phyloP scores from a whole-genome alignment of 2,113 vertebrate species.

The Eurystomus gularis region DNA sequence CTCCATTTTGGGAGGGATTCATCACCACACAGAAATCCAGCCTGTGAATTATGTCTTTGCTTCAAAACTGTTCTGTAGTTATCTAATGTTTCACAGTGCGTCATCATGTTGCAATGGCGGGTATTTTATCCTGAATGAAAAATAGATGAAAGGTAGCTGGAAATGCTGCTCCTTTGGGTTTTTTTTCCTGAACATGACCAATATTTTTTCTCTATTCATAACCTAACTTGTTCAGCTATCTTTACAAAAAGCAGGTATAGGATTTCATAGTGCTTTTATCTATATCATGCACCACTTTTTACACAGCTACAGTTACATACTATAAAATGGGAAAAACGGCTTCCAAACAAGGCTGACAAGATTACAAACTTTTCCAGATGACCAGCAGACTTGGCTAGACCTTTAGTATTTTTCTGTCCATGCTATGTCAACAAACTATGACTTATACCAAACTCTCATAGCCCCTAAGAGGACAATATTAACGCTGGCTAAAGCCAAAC shows the following conservation, averaged over 20 bases:
- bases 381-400: background rate
- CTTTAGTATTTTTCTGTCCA: background rate
- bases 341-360: background rate
- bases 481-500: background rate
- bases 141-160: background rate
- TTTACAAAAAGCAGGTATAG: background rate
- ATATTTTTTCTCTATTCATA: background rate
- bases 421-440: background rate
- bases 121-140: background rate
- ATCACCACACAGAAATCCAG: background rate
- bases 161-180: background rate
- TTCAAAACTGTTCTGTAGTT: background rate
- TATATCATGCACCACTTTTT: background rate
- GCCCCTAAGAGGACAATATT: background rate
- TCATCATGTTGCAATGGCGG: background rate
- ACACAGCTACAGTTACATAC: background rate
- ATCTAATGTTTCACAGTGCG: background rate
- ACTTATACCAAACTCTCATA: background rate
- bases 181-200: background rate
- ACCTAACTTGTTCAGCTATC: background rate
- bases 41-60: background rate
- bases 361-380: background rate
- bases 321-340: background rate
- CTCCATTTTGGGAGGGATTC: background rate
- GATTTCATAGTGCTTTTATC: background rate